A percentile compares a stretch with the other conserved stretches of the same genome.
Evolutionary conservation across 2,797 vertebrate genomes (phyloP).

Genomic region (Silurus lanzhouensis): DNA sequence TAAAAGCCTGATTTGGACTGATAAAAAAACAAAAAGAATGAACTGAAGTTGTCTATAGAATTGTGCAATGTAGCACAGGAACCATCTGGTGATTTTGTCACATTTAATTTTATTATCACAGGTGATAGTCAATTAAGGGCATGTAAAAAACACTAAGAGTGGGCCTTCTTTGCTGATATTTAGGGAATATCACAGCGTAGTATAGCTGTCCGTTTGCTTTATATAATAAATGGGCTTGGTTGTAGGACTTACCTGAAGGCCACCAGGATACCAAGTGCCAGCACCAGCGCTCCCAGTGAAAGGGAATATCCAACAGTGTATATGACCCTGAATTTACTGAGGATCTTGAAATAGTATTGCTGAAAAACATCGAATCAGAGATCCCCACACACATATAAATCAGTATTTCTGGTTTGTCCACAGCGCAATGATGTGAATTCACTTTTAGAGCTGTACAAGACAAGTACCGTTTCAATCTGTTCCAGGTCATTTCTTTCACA

Average conservation of each 20-base stretch:
- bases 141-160: background rate
- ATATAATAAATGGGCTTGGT: background rate
- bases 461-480: slow-evolving; percentile 60
- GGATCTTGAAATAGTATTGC: slow-evolving; percentile 76
- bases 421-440: background rate
- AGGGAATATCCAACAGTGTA: slow-evolving; percentile 90
- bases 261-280: slow-evolving; percentile 82
- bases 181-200: background rate
- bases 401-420: background rate
- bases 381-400: slow-evolving; percentile 1
- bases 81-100: background rate
- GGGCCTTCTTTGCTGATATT: too few relatives aligned
- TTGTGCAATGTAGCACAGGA: background rate
- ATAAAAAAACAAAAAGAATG: background rate
- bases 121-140: background rate
- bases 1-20: background rate
- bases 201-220: background rate
- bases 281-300: slow-evolving; percentile 81
- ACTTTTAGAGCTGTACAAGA: background rate
- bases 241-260: slow-evolving; percentile 79
- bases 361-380: slow-evolving; percentile 57
- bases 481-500: slow-evolving; percentile 69
- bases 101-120: background rate
- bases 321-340: slow-evolving; percentile 76
- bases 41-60: background rate